Evolutionary conservation across 2,888 invertebrate genomes (phyloP).

Genomic region (Pimpla rufipes): DNA sequence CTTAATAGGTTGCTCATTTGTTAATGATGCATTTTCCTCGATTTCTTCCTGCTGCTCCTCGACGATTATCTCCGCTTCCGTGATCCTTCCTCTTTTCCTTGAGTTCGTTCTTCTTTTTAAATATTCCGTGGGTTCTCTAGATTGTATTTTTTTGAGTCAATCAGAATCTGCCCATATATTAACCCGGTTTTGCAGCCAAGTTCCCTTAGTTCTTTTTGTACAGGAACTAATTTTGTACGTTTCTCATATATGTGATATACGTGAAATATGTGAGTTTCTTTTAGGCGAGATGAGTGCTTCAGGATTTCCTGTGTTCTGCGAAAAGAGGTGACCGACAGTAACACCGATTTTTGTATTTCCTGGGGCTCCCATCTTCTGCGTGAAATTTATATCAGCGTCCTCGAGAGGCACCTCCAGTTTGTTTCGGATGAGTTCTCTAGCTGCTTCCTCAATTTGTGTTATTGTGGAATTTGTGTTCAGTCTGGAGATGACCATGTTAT

Average conservation of each 20-base stretch:
- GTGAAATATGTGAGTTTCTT: neutral
- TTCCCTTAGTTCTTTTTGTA: conserved; percentile 1
- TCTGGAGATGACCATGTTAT: conserved; percentile 21
- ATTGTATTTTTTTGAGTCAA: conserved; percentile 7
- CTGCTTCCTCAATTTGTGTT: conserved; percentile 15
- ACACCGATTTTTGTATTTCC: neutral
- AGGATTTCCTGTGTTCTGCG: neutral
- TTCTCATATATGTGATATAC: neutral
- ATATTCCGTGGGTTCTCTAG: neutral
- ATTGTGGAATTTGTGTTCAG: conserved; percentile 15
- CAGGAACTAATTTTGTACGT: neutral
- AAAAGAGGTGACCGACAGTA: neutral
- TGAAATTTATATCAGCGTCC: conserved; percentile 28
- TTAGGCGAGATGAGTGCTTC: conserved; percentile 3
- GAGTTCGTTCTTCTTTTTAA: neutral
- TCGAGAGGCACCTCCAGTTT: conserved; percentile 16
- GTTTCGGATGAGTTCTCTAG: neutral
- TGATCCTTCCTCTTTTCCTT: neutral
- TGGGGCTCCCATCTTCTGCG: conserved; percentile 10
- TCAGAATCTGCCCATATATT: neutral
- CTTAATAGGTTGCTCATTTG: neutral
- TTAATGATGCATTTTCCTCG: neutral
- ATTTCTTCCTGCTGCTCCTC: neutral
- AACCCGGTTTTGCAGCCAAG: neutral
- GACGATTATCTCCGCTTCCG: neutral